Percentiles rank a stretch among this genome's conserved stretches.
These are phyloP conservation scores for Oegoconia quadripuncta DNA, from an alignment of 2,888 invertebrate species.

Conservation along the genomic window DNA sequence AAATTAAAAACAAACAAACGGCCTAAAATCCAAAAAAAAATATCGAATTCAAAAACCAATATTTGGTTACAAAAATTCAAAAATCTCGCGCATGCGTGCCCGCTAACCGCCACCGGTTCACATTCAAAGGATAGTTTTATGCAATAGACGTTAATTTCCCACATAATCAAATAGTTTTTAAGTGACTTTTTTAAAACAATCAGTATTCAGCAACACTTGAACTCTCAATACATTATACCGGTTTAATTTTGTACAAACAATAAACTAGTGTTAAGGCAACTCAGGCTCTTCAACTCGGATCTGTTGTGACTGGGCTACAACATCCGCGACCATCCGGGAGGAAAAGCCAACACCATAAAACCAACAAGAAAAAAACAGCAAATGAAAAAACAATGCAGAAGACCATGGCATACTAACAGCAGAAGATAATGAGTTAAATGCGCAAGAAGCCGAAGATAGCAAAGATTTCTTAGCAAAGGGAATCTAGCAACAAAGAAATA, in stretches of 20 bases:
- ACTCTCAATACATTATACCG: slow-evolving; percentile 57
- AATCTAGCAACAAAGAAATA: slow-evolving; percentile 67
- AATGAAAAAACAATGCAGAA: slow-evolving; percentile 53
- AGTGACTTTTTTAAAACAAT: slow-evolving; percentile 65
- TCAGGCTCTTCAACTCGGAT: slow-evolving; percentile 70
- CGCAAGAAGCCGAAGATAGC: slow-evolving; percentile 63
- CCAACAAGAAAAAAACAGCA: slow-evolving; percentile 45
- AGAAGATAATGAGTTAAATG: slow-evolving; percentile 68
- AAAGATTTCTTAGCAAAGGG: slow-evolving; percentile 70
- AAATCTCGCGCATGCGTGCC: slow-evolving; percentile 68
- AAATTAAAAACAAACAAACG: slow-evolving; percentile 40
- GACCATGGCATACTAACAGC: slow-evolving; percentile 58
- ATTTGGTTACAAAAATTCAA: slow-evolving; percentile 32
- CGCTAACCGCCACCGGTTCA: slow-evolving; percentile 61
- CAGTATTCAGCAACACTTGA: slow-evolving; percentile 77
- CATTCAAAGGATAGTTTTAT: slow-evolving; percentile 75
- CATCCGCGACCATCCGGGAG: slow-evolving; percentile 72
- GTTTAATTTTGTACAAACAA: slow-evolving; percentile 66
- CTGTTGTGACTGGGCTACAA: slow-evolving; percentile 64
- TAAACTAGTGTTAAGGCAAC: slow-evolving; percentile 76
- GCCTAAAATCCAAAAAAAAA: slow-evolving; percentile 39
- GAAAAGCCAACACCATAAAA: slow-evolving; percentile 50
- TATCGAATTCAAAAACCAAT: slow-evolving; percentile 60
- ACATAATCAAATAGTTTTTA: slow-evolving; percentile 74
- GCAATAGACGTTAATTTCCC: slow-evolving; percentile 69